Conservation (phyloP, 2,113 vertebrate genomes). For the Irena cyanogastra region DNA sequence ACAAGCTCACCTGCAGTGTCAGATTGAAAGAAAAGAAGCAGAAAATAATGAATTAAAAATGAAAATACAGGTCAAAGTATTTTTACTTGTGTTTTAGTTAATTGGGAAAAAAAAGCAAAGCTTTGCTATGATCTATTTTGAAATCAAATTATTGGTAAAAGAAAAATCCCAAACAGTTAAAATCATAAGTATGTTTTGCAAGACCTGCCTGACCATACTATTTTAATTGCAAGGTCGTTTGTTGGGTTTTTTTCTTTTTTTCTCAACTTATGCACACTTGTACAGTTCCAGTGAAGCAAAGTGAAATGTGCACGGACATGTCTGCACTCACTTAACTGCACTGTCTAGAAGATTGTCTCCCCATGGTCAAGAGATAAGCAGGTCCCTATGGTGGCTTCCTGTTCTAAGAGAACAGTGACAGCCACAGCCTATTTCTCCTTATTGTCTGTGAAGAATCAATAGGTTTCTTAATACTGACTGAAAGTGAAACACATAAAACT, state of each 20-base stretch:
- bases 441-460: background rate
- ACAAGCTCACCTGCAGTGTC: constrained; percentile 76
- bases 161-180: background rate
- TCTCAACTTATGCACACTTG: background rate
- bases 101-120: background rate
- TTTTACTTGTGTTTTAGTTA: background rate
- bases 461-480: background rate
- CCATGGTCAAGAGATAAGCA: background rate
- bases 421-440: background rate
- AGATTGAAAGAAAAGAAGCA: constrained; percentile 81
- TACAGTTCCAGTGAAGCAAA: background rate
- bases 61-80: constrained; percentile 76
- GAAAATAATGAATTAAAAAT: constrained; percentile 80
- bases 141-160: background rate
- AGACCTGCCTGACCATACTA: background rate
- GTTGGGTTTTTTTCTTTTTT: background rate
- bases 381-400: background rate
- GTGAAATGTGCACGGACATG: background rate
- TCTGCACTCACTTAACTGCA: background rate
- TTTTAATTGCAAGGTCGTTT: background rate
- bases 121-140: background rate
- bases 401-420: background rate
- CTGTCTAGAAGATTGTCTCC: background rate
- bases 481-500: background rate
- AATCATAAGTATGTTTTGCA: background rate